Evolutionary conservation across 2,888 invertebrate species (phyloP).

Genomic region (Nemotelus nigrinus): DNA sequence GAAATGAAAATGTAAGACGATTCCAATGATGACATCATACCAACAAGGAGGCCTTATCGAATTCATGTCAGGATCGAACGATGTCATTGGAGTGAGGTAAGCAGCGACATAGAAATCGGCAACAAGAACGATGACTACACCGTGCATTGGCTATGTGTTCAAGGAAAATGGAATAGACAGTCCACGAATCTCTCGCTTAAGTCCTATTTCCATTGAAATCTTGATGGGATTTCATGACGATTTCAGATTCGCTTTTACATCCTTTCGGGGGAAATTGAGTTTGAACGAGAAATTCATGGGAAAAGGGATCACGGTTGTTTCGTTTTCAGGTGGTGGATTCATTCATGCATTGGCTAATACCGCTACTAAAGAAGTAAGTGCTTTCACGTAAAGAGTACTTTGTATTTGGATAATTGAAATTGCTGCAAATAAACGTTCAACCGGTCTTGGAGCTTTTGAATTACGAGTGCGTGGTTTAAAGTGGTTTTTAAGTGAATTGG

Average conservation of each 20-base stretch:
- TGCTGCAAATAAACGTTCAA: too few species aligned
- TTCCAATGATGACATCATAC: constrained; percentile 1
- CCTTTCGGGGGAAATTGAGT: constrained; percentile 15
- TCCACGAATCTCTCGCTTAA: constrained; percentile 4
- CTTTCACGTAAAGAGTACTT: too few species aligned
- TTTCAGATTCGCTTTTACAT: not conserved
- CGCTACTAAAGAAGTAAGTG: too few species aligned
- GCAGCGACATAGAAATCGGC: not conserved
- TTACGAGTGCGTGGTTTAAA: too few species aligned
- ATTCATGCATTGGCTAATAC: too few species aligned
- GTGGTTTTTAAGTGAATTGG: too few species aligned
- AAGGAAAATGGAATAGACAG: constrained; percentile 13
- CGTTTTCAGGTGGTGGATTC: too few species aligned
- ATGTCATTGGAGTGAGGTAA: not conserved
- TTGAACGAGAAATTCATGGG: not conserved
- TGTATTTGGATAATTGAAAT: too few species aligned
- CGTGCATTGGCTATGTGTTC: not conserved
- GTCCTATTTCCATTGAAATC: not conserved
- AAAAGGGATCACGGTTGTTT: too few species aligned
- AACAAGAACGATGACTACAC: constrained; percentile 7
- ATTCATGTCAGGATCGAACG: constrained; percentile 25
- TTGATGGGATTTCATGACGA: constrained; percentile 13
- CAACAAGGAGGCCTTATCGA: constrained; percentile 10
- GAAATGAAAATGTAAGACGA: constrained; percentile 13
- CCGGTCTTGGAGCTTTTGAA: too few species aligned